Evolutionary conservation across 2,797 vertebrate genomes (phyloP).

Genomic region (Hippopotamyrus pictus): DNA sequence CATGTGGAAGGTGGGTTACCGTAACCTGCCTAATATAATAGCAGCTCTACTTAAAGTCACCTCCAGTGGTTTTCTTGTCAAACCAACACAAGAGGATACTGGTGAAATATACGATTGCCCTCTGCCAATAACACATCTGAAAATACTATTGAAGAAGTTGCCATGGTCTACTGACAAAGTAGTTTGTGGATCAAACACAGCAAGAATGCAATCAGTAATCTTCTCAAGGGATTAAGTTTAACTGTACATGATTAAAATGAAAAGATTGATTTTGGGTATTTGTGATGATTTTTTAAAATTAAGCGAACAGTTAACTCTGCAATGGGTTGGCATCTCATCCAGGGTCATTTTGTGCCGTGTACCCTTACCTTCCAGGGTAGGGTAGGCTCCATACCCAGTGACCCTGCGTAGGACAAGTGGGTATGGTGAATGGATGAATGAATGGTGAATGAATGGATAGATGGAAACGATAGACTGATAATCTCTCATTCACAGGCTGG

Average conservation of each 20-base stretch:
- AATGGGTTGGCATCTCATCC: neutral
- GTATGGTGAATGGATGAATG: neutral
- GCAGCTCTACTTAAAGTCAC: neutral
- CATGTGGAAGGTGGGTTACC: slow-evolving; percentile 79
- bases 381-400: neutral
- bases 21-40: neutral
- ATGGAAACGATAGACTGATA: neutral
- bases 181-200: neutral
- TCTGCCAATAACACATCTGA: neutral
- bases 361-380: neutral
- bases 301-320: neutral
- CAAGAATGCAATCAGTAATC: neutral
- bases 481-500: slow-evolving; percentile 63
- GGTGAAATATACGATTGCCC: neutral
- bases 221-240: neutral
- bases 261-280: neutral
- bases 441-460: neutral
- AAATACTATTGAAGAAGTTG: neutral
- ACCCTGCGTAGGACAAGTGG: neutral
- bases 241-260: neutral
- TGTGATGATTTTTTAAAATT: neutral
- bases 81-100: neutral
- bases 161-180: neutral
- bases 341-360: neutral
- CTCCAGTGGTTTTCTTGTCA: neutral